Conservation (phyloP, 2,888 invertebrate species). For the Spilosoma lubricipeda region DNA sequence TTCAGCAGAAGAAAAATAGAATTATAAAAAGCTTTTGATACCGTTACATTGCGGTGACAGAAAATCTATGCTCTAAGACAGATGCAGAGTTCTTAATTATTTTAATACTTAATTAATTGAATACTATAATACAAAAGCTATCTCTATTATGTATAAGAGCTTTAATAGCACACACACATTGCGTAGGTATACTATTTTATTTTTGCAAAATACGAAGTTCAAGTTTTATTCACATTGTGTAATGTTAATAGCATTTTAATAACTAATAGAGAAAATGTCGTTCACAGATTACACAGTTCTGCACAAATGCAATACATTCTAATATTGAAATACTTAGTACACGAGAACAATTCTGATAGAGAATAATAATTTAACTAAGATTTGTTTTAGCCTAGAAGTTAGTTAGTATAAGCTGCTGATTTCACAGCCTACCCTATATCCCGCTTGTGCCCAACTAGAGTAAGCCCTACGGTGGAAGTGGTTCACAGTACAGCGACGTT, state of each 20-base stretch:
- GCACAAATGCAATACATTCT: constrained; percentile 4
- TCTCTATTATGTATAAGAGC: not conserved
- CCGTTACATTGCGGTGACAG: constrained; percentile 6
- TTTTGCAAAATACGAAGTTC: not conserved
- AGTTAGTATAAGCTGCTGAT: constrained; percentile 59
- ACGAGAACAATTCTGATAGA: not conserved
- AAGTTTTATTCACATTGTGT: not conserved
- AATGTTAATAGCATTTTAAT: not conserved
- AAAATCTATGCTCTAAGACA: not conserved
- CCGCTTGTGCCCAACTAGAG: constrained; percentile 84
- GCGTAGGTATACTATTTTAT: not conserved
- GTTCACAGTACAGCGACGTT: constrained; percentile 85
- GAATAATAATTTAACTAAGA: constrained; percentile 7
- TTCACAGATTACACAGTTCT: not conserved
- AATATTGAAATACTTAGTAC: not conserved
- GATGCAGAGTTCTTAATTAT: not conserved
- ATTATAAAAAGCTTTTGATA: not conserved
- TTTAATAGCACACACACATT: constrained; percentile 1
- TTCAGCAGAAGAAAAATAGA: constrained; percentile 58
- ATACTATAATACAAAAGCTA: not conserved
- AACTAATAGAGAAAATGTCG: not conserved
- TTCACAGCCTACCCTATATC: constrained; percentile 72
- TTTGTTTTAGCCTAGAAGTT: constrained; percentile 16
- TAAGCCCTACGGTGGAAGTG: constrained; percentile 81
- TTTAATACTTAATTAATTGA: not conserved